These are phyloP conservation scores for Pteronotus mesoamericanus DNA, from an alignment of 2,797 vertebrate genomes.

Conservation along the genomic window DNA sequence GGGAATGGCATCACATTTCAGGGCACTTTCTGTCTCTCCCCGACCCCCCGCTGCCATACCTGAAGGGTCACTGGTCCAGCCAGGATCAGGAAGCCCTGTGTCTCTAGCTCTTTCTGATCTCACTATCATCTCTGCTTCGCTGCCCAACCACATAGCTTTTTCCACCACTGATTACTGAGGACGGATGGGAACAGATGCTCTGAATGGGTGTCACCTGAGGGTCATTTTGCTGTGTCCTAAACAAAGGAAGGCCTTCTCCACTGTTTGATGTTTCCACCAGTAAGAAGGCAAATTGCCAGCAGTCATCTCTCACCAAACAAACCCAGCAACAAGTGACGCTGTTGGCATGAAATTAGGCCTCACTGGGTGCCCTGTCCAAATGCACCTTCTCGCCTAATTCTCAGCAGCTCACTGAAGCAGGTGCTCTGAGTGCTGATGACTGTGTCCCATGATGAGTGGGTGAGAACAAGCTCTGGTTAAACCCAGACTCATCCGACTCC, in stretches of 20 bases:
- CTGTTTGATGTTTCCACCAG: background rate
- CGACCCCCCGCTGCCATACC: background rate
- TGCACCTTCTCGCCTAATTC: rapidly evolving
- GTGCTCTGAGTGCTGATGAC: background rate
- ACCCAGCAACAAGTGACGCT: background rate
- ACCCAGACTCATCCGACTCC: background rate
- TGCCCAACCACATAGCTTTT: background rate
- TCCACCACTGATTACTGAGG: background rate
- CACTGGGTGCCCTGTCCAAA: rapidly evolving
- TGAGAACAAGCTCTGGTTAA: background rate
- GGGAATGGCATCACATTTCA: rapidly evolving
- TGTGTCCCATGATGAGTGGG: background rate
- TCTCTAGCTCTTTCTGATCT: background rate
- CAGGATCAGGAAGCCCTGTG: background rate
- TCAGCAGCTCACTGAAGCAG: background rate
- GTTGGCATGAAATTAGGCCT: background rate
- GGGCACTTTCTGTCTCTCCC: background rate
- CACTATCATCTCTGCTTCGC: background rate
- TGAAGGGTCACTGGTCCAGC: too few relatives aligned
- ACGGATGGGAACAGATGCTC: background rate
- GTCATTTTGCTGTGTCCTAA: background rate
- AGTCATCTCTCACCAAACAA: background rate
- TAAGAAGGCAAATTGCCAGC: background rate
- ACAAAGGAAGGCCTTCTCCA: background rate
- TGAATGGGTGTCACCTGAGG: too few relatives aligned